Base-by-base conservation (phyloP, 1,140 invertebrate species). In the Oreohelix idahoensis region DNA sequence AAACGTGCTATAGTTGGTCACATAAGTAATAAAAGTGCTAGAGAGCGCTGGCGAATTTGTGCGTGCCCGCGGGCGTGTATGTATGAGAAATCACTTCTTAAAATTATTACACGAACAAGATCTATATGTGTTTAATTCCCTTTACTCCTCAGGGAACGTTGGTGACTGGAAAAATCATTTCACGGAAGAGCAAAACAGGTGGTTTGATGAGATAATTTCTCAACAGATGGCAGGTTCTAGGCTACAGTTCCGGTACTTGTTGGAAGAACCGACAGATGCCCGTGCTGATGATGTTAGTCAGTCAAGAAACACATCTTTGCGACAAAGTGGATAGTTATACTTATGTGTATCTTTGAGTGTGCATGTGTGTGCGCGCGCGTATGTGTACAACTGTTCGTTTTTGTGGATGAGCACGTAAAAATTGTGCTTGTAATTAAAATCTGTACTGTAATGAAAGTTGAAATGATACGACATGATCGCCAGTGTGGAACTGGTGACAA, bases 81-180 rank as follows among this genome's bases (percentile, higher is more conserved):
- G 45, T 49, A 17, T 49, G 45, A 11, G 45, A 23, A 58, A 58
- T 58, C 10, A 58, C 5, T 58, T 2, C 5, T 20, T n/a, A 4
- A 15, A 15, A 2, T 11, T 15, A 58, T 35, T 15, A 71, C n/a
- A n/a, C n/a, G n/a, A n/a, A n/a, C 4, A 36, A 29, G 10, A 13
- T 35, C 63, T 13, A 69, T 11, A 69, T 69, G 45, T 49, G 17
- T 49, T n/a, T 42, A 73, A 73, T 42, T 20, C 15, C 23, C 4
- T 73, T 23, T 45, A 26, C 38, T 42, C 10, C 29, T 20, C 76
- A 85, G 84, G 84, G 42, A 69, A 82, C 26, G 77, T 85, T 32
- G 84, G 84, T 0, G 84, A 85, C 70, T 85, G 84, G 84, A 83
- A 75, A 36, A 85, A 85, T 51, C 81, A 80, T 66, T 85, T 85